Evolutionary conservation across 2,797 vertebrate species (phyloP).

Genomic region (Pantherophis vulpinus): DNA sequence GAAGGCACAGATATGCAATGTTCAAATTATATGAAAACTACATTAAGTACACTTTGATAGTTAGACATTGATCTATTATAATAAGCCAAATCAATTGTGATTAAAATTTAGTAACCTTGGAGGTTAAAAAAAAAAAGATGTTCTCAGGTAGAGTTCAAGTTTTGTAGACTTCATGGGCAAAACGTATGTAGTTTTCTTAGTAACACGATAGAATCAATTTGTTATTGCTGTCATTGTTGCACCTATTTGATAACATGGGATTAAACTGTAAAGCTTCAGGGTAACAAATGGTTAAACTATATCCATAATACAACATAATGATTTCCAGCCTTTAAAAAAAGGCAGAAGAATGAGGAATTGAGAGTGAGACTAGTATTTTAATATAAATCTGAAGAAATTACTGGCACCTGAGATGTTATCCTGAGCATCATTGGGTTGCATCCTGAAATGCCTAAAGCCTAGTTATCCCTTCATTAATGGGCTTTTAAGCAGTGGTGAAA

Average conservation of each 20-base stretch:
- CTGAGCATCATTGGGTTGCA: neutral
- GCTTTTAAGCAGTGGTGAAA: neutral
- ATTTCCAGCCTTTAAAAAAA: neutral
- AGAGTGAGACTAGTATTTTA: neutral
- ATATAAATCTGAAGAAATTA: neutral
- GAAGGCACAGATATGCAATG: neutral
- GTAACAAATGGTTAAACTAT: neutral
- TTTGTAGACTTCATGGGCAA: neutral
- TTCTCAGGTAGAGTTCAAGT: neutral
- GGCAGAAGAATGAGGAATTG: neutral
- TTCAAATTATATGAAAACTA: neutral
- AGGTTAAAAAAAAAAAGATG: neutral
- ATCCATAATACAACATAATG: neutral
- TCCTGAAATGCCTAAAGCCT: neutral
- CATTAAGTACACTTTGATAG: neutral
- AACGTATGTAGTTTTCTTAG: neutral
- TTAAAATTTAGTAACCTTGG: neutral
- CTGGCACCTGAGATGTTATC: neutral
- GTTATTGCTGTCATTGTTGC: neutral
- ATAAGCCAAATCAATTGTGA: neutral
- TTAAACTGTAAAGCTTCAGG: neutral
- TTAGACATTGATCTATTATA: neutral
- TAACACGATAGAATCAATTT: neutral
- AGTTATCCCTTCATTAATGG: neutral
- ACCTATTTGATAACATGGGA: neutral